Evolutionary conservation across 2,113 vertebrate species (phyloP), one percentile per base, ranked within the genome.

Genomic region (Columba livia): DNA sequence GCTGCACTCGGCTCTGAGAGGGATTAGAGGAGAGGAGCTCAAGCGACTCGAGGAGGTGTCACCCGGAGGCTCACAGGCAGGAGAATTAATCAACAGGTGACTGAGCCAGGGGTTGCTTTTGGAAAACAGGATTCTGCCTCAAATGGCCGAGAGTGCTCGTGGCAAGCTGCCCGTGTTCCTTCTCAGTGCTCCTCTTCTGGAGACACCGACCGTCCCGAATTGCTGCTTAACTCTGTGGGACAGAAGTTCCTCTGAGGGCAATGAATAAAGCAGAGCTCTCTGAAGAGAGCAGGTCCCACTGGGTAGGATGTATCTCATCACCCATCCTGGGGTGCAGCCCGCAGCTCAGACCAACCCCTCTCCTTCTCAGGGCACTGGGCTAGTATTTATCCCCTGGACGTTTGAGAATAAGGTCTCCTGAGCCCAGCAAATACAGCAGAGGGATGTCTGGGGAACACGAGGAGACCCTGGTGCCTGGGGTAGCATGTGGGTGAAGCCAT

Each of bases 381-480:
- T 42, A 8, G 12, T 14, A 3, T 31, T 86, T 38, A 29, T 67
- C 31, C 21, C 25, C 60, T 2, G 28, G 5, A 8, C 0, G 1
- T 23, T 36, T 0, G 3, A 38, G 54, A 44, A 10, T 11, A 17
- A 2, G 11, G 58, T 24, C 47, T 51, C 51, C 31, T 6, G 9
- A 89, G 2, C 21, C 31, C 65, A n/a, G 36, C 13, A 40, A 56
- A 47, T 1, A 42, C 32, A 34, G 5, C 10, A 3, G 25, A 64
- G 26, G 3, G 16, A 12, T 15, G 19, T 16, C 32, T 0, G 32
- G 14, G 71, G 15, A 6, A 26, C 19, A 29, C 2, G 4, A 58
- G 51, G 26, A 24, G 16, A 48, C 10, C 7, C 10, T 0, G 0
- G 6, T 1, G 50, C 13, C 12, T 1, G 0, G 47, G 15, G 34